These are phyloP conservation scores for Coregonus ussuriensis DNA, from an alignment of 2,797 vertebrate genomes.

Conservation along the genomic window DNA sequence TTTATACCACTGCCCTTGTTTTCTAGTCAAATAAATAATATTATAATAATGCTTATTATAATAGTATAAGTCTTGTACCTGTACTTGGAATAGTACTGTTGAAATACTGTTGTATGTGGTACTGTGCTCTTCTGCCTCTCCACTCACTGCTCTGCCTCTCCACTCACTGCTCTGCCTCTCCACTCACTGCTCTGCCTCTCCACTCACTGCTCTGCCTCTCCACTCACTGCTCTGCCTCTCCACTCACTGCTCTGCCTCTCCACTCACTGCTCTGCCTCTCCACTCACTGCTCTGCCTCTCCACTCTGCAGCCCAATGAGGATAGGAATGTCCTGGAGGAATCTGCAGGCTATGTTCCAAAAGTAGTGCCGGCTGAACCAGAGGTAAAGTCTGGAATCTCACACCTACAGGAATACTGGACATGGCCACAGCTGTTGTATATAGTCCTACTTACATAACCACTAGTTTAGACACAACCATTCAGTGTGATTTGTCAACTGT, in stretches of 20 bases:
- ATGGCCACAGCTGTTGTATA: not conserved
- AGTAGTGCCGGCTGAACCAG: slow-evolving; percentile 38
- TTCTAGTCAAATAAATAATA: not conserved
- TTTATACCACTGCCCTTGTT: not conserved
- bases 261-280: slow-evolving; percentile 8
- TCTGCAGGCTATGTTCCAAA: slow-evolving; percentile 78
- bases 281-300: slow-evolving; percentile 10
- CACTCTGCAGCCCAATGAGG: slow-evolving; percentile 87
- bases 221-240: not conserved
- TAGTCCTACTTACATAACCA: not conserved
- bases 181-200: not conserved
- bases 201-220: not conserved
- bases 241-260: not conserved
- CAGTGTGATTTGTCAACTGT: not conserved
- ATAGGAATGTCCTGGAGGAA: slow-evolving; percentile 88
- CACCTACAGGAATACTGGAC: not conserved
- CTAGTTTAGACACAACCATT: not conserved
- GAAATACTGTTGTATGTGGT: not conserved
- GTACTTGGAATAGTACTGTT: not conserved
- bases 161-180: not conserved
- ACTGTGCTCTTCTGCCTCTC: not conserved
- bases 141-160: not conserved
- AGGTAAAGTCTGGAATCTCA: slow-evolving; percentile 44
- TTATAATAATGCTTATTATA: not conserved
- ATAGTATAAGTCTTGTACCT: not conserved